These are phyloP conservation scores for Ctenopoma multispine DNA, from an alignment of 2,797 vertebrate species.

Conservation along the genomic window DNA sequence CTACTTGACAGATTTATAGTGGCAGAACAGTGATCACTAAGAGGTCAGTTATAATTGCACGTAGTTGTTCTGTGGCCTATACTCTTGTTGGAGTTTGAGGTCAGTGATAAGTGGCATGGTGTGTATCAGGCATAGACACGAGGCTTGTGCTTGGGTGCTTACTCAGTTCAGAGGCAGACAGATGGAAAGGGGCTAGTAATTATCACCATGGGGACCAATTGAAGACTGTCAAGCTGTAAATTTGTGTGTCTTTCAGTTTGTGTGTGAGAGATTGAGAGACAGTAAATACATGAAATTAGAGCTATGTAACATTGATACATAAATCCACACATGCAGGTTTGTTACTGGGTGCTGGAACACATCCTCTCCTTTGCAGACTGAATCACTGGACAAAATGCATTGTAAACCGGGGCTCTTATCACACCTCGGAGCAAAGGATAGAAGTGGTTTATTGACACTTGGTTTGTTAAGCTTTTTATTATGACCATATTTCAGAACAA, in stretches of 20 bases:
- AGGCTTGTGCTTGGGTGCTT: constrained; percentile 17
- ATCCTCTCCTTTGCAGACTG: constrained; percentile 24
- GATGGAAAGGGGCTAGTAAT: constrained; percentile 73
- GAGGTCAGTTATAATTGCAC: constrained; percentile 6
- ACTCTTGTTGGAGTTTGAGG: constrained; percentile 14
- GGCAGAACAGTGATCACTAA: constrained; percentile 12
- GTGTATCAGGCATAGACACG: constrained; percentile 32
- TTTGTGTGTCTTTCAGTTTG: constrained; percentile 29
- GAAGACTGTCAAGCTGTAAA: constrained; percentile 46
- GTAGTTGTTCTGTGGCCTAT: constrained; percentile 19
- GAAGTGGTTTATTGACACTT: constrained; percentile 50
- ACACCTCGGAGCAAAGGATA: constrained; percentile 40
- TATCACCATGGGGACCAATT: constrained; percentile 67
- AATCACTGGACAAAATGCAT: constrained; percentile 50
- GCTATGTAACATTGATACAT: constrained; percentile 47
- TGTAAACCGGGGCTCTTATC: constrained; percentile 49
- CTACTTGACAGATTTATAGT: constrained; percentile 10
- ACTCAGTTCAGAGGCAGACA: constrained; percentile 51
- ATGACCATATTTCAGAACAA: constrained; percentile 56
- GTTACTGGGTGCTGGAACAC: constrained; percentile 43
- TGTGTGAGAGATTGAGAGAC: constrained; percentile 31
- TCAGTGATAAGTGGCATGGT: constrained; percentile 20
- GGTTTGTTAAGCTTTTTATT: constrained; percentile 63
- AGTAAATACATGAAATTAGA: constrained; percentile 49
- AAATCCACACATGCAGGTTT: constrained; percentile 37